Percentiles rank a stretch among this genome's conserved stretches.
Evolutionary conservation across 2,113 vertebrate genomes (phyloP).

Genomic region (Azemiops feae): DNA sequence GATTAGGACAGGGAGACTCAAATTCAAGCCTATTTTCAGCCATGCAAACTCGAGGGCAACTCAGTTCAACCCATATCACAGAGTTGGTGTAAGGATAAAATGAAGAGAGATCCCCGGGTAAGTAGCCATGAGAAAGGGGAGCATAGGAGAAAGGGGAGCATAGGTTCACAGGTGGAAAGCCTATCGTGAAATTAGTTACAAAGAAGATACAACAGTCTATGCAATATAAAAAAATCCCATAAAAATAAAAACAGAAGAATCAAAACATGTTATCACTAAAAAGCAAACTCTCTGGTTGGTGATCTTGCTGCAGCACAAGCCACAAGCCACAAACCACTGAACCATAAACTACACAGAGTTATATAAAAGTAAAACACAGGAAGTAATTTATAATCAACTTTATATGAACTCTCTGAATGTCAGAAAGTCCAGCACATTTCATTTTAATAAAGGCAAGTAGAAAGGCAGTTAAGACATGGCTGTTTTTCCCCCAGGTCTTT

Average conservation of each 20-base stretch:
- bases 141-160: background rate
- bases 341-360: background rate
- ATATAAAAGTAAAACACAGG: background rate
- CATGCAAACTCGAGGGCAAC: background rate
- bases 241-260: background rate
- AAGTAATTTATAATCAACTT: background rate
- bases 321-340: constrained; percentile 1
- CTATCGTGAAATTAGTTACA: background rate
- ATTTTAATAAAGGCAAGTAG: background rate
- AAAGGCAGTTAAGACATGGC: background rate
- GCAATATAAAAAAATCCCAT: background rate
- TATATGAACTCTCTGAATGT: background rate
- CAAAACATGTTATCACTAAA: background rate
- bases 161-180: background rate
- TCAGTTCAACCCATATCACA: background rate
- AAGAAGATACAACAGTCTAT: background rate
- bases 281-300: background rate
- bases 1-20: too few relatives aligned
- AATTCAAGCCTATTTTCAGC: background rate
- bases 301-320: background rate
- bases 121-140: background rate
- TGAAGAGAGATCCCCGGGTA: background rate
- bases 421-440: background rate
- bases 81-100: background rate
- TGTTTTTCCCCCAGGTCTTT: background rate